Percentiles rank a stretch among this genome's conserved stretches.
phyloP scores from a whole-genome alignment of 2,113 vertebrate species.

The Felis catus region F.catus_Fca126_mat1.0 CM031412.1:231326001-231326500 shows the following conservation, averaged over 20 bases:
- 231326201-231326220: neutral
- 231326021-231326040: neutral
- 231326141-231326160: neutral
- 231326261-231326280: neutral
- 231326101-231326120: neutral
- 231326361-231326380: neutral
- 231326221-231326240: neutral
- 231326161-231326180: neutral
- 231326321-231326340: neutral
- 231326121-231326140: neutral
- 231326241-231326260: neutral
- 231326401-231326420: neutral
- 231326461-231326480: neutral
- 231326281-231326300: neutral
- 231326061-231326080: neutral
- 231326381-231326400: neutral
- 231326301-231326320: neutral
- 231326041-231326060: neutral
- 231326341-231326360: neutral
- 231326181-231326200: neutral
- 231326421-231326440: neutral
- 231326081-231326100: slow-evolving; percentile 16
- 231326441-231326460: no score
- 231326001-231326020: neutral
- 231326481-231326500: neutral